Conservation (phyloP, 2,888 invertebrate genomes). For the Leucoptera coffeella region DNA sequence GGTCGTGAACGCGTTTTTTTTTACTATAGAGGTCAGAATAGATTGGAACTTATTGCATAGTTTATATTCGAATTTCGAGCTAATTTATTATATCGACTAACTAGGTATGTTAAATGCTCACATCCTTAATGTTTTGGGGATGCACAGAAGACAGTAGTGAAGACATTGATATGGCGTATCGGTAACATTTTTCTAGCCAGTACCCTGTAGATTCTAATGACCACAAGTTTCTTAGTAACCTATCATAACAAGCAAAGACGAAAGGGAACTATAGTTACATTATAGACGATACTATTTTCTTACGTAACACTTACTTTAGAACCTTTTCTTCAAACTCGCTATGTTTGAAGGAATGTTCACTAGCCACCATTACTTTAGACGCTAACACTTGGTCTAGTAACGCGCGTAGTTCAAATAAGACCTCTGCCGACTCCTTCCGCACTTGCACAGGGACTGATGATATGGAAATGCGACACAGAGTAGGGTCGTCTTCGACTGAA, state of each 20-base stretch:
- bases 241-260: too few species aligned
- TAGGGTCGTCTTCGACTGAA: conserved; percentile 9
- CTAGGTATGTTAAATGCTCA: too few species aligned
- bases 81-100: too few species aligned
- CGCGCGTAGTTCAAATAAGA: conserved; percentile 20
- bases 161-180: too few species aligned
- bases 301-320: conserved; percentile 21
- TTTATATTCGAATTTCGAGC: too few species aligned
- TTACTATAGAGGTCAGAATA: neutral
- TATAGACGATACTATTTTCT: conserved; percentile 5
- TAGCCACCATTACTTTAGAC: conserved; percentile 17
- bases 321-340: conserved; percentile 25
- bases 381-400: conserved; percentile 31
- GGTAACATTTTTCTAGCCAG: too few species aligned
- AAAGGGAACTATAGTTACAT: conserved; percentile 6
- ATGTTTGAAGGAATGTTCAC: conserved; percentile 9
- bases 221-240: too few species aligned
- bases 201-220: too few species aligned
- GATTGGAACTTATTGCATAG: too few species aligned
- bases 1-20: neutral
- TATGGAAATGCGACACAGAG: conserved; percentile 18
- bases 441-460: conserved; percentile 21
- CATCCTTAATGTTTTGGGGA: too few species aligned
- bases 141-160: too few species aligned
- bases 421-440: conserved; percentile 16